Base-by-base conservation (phyloP, 2,113 vertebrate species). In the Propithecus coquereli region DNA sequence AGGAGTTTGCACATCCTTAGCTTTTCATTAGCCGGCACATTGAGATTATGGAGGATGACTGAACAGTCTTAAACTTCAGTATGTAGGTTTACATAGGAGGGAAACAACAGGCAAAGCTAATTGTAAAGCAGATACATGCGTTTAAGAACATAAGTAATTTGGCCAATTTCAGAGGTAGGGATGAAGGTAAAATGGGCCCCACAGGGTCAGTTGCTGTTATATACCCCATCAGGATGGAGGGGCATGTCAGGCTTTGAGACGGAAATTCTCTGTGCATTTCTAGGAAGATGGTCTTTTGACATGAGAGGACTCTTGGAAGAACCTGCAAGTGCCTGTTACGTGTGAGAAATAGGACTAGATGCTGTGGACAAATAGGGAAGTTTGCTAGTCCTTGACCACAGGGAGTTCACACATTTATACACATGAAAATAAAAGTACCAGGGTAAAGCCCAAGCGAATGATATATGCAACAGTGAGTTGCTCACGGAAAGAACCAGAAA, bases 371-470 rank as follows among this genome's bases (percentile, higher is more conserved):
- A 87, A 87, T 23, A 27, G 87, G 87, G 90, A 96, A 80, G 76
- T 81, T n/a, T 57, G 96, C 23, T 22, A 16, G 37, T 61, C 88
- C 22, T 76, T 20, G 71, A 68, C 61, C 81, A 57, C n/a, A 30
- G 91, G 90, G 94, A 81, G n/a, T 94, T 91, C 81, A 84, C 87
- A 94, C 17, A 27, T 57, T 66, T 83, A 43, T 23, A 37, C 71
- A 7, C 16, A 4, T 43, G 66, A 86, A 95, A 79, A 76, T 77
- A 40, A 61, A 94, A 87, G 50, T 34, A 22, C 37, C 32, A 23
- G 47, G 52, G 71, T 94, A 50, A 90, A 96, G 61, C 54, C 91
- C 37, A 0, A 61, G 61, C 0, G 0, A 61, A 6, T 52, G 61
- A 37, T 27, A 18, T 22, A 3, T 9, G 6, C 16, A 34, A n/a